Evolutionary conservation across 1,140 invertebrate species (phyloP), one percentile per base, ranked within the genome.

Genomic region (Venturia canescens): DNA sequence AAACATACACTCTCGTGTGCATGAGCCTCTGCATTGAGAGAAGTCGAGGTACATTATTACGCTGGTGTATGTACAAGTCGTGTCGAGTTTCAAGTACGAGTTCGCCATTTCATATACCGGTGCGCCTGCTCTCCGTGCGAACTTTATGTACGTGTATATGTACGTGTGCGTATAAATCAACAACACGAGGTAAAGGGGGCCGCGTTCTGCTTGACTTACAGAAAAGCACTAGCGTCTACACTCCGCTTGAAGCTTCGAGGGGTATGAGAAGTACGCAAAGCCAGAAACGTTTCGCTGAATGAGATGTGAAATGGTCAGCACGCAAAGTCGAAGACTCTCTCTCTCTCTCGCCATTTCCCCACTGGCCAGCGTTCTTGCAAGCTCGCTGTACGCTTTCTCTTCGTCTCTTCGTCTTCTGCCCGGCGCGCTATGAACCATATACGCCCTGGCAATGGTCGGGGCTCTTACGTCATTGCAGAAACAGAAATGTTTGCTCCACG

Each of bases 241-340:
- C 16, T 63, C 44, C 27, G 48, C 38, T 21, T 18, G 6, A 53
- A 16, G 27, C 66, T 69, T 31, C 50, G 27, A 60, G 72, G 44
- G 27, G 48, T 31, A 29, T 60, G 72, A 76, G 72, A 29, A 60
- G 53, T 77, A 60, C n/a, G 75, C 48, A 70, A 44, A 69, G 31
- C 44, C 21, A 71, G 67, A 63, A 74, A 74, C 44, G 57, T 34
- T 34, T 60, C 29, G 63, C 21, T 91, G 90, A 91, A 91, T 90
- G 89, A 90, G 85, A 88, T 84, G 89, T 87, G 85, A 91, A 91
- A 90, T 91, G 90, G 89, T 90, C 89, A 90, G 89, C 89, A 89
- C 86, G 88, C 88, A 89, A 86, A 83, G 87, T 86, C 83, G 81
- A 86, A 87, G 84, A 84, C 83, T 18, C 60, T 63, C 86, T 86